Evolutionary conservation across 2,797 vertebrate species (phyloP).

Genomic region (Xenops minutus): DNA sequence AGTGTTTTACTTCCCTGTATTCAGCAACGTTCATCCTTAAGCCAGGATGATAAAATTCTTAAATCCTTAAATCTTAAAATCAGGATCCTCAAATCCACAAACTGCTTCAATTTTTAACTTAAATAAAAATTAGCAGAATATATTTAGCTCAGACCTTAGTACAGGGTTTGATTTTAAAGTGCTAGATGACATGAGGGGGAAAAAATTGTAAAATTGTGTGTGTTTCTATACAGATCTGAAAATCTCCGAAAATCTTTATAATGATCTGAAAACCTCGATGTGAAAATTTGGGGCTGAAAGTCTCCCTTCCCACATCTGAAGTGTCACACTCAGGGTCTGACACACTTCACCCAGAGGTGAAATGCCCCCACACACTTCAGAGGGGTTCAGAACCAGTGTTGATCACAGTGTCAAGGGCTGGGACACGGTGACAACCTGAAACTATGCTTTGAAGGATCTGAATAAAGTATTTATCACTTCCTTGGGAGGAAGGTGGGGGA

Average conservation of each 20-base stretch:
- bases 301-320: rapidly evolving
- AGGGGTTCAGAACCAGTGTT: rapidly evolving
- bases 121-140: background rate
- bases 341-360: rapidly evolving
- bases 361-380: background rate
- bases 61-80: background rate
- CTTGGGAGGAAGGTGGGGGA: background rate
- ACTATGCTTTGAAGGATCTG: background rate
- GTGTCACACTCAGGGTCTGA: rapidly evolving
- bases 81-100: rapidly evolving
- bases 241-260: background rate
- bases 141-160: background rate
- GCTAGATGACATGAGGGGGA: rapidly evolving
- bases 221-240: background rate
- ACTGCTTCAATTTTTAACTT: background rate
- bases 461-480: background rate
- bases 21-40: background rate
- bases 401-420: rapidly evolving
- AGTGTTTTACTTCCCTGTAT: background rate
- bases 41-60: background rate
- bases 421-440: background rate
- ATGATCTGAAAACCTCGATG: background rate
- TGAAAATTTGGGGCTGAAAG: background rate
- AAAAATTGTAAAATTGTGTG: rapidly evolving
- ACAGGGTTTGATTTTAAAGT: background rate